These are phyloP conservation scores for Carollia perspicillata DNA, from an alignment of 2,113 vertebrate species.

Conservation along the genomic window DNA sequence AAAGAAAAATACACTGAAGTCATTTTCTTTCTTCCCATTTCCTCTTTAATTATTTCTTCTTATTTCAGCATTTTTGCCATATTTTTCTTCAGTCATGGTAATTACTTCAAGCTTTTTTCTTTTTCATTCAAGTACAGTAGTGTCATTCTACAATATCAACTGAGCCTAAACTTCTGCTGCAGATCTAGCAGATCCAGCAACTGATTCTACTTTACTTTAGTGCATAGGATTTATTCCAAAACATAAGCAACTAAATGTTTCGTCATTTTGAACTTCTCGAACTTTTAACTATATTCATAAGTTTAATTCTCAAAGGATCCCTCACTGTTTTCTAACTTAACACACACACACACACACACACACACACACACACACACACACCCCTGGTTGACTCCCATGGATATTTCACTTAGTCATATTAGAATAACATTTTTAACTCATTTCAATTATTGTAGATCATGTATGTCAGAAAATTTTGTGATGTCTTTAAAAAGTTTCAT, in stretches of 20 bases:
- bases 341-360: too few relatives aligned
- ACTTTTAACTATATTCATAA: not conserved
- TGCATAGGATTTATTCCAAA: not conserved
- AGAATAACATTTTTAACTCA: not conserved
- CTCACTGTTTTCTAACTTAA: not conserved
- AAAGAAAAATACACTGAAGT: not conserved
- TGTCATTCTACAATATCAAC: not conserved
- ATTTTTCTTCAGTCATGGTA: not conserved
- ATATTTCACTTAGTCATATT: not conserved
- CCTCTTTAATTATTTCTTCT: not conserved
- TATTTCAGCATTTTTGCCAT: not conserved
- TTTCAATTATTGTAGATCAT: not conserved
- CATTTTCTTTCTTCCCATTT: not conserved
- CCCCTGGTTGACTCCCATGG: too few relatives aligned
- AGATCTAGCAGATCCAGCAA: not conserved
- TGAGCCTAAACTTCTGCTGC: not conserved
- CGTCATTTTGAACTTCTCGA: not conserved
- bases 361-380: not conserved
- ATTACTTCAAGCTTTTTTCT: slow-evolving; percentile 14
- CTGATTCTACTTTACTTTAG: not conserved
- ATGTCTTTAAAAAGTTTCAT: not conserved
- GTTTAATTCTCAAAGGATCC: not conserved
- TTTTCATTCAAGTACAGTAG: not conserved
- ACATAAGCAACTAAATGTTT: not conserved
- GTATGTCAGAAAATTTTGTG: not conserved